Conservation (phyloP, 1,140 invertebrate genomes). For the Pristionchus pacificus region DNA sequence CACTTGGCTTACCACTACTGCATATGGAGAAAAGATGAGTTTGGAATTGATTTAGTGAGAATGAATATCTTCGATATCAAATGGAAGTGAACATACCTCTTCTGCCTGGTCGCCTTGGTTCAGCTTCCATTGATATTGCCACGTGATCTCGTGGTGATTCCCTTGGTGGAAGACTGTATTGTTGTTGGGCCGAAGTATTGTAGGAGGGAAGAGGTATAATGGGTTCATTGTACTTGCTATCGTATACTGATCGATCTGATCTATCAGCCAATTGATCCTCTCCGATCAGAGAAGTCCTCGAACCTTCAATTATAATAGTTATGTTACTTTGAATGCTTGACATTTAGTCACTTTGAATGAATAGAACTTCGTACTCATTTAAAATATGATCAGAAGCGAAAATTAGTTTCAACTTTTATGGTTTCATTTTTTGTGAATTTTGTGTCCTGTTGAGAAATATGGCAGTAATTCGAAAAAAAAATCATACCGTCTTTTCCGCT, state of each 20-base stretch:
- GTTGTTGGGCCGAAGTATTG: too few relatives aligned
- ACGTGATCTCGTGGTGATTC: constrained; percentile 23
- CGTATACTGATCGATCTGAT: not conserved
- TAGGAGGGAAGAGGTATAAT: not conserved
- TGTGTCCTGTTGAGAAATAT: too few relatives aligned
- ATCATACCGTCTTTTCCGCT: constrained; percentile 18
- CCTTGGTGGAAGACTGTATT: constrained; percentile 4
- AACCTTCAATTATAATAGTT: too few relatives aligned
- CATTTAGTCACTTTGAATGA: too few relatives aligned
- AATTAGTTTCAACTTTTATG: too few relatives aligned
- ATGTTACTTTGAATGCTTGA: too few relatives aligned
- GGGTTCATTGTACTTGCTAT: not conserved
- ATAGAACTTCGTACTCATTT: too few relatives aligned
- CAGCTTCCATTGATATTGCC: constrained; percentile 30
- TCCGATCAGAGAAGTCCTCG: too few relatives aligned
- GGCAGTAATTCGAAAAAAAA: not conserved
- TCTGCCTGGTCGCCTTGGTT: constrained; percentile 30
- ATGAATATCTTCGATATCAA: not conserved
- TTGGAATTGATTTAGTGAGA: constrained; percentile 9
- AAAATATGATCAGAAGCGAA: too few relatives aligned
- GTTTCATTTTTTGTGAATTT: too few relatives aligned
- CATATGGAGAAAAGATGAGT: not conserved
- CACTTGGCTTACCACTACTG: not conserved
- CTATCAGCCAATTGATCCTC: too few relatives aligned
- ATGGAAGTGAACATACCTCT: constrained; percentile 25